phyloP scores from a whole-genome alignment of 2,888 invertebrate species.

The Parasteatoda lunata region DNA sequence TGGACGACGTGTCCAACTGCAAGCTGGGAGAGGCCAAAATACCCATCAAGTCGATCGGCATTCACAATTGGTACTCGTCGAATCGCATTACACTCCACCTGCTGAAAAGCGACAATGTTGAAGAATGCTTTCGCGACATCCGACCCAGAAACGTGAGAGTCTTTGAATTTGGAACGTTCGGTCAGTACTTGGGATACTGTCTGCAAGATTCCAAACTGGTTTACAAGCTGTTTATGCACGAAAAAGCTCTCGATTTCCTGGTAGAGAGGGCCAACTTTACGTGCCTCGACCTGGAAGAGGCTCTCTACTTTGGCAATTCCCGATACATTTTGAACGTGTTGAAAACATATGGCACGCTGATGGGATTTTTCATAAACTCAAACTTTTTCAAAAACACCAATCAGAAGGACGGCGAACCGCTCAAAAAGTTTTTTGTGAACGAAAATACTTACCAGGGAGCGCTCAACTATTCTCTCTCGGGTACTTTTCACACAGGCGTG shows the following conservation, averaged over 20 bases:
- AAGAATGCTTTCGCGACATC: constrained; percentile 7
- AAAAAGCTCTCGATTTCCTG: constrained; percentile 21
- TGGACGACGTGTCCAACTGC: constrained; percentile 22
- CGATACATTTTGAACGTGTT: constrained; percentile 18
- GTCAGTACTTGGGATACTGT: constrained; percentile 25
- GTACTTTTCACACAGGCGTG: constrained; percentile 13
- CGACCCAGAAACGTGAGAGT: not conserved
- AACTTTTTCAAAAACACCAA: constrained; percentile 19
- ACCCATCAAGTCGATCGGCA: constrained; percentile 26
- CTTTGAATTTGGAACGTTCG: constrained; percentile 41
- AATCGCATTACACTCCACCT: not conserved
- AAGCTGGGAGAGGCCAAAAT: constrained; percentile 23
- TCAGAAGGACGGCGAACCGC: not conserved
- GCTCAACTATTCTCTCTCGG: constrained; percentile 12
- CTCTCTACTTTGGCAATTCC: constrained; percentile 39
- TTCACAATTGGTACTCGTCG: constrained; percentile 30
- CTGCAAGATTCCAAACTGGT: constrained; percentile 39
- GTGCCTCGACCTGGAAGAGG: constrained; percentile 6
- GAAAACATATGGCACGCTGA: constrained; percentile 30
- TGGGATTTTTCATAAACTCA: constrained; percentile 31
- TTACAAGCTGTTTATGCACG: constrained; percentile 21
- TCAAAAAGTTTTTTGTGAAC: not conserved
- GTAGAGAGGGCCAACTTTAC: constrained; percentile 35
- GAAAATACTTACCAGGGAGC: constrained; percentile 42
- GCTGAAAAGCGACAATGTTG: not conserved